These are phyloP conservation scores for Oryzias curvinotus DNA, from an alignment of 2,113 vertebrate genomes.

Conservation along the genomic window DNA sequence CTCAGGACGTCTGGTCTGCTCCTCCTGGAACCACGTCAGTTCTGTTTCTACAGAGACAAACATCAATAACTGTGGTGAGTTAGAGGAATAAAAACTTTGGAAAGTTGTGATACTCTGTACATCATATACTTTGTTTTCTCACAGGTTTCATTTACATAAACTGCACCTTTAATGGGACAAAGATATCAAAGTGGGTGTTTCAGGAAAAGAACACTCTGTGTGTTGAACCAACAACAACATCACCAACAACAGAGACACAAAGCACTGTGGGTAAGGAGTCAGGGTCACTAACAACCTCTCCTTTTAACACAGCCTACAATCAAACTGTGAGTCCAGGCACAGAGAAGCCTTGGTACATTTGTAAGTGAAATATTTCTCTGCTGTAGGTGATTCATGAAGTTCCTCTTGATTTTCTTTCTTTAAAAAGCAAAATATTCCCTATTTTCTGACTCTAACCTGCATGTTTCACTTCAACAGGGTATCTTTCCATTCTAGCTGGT, in stretches of 20 bases:
- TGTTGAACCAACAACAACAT: not conserved
- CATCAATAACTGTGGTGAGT: no score
- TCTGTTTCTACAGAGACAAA: no score
- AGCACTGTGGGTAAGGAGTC: slow-evolving; percentile 42
- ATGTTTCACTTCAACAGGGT: no score
- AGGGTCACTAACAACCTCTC: slow-evolving; percentile 6
- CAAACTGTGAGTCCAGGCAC: not conserved
- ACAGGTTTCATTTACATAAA: slow-evolving; percentile 50
- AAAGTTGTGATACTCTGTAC: no score
- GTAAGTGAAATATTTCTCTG: slow-evolving; percentile 39
- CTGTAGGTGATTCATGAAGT: slow-evolving; percentile 1
- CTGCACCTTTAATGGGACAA: slow-evolving; percentile 49
- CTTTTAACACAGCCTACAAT: slow-evolving; percentile 21
- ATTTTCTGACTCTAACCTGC: not conserved
- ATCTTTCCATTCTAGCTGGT: no score
- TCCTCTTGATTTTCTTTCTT: not conserved
- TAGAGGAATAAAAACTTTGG: no score
- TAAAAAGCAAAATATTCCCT: not conserved
- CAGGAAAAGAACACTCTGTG: slow-evolving; percentile 32
- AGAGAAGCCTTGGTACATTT: slow-evolving; percentile 6
- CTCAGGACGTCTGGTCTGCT: no score
- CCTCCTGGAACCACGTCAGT: no score
- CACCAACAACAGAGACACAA: not conserved
- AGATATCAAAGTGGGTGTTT: slow-evolving; percentile 42
- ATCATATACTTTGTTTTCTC: no score